phyloP scores from a whole-genome alignment of 2,797 vertebrate genomes.

The Cryptoblepharus egeriae region DNA sequence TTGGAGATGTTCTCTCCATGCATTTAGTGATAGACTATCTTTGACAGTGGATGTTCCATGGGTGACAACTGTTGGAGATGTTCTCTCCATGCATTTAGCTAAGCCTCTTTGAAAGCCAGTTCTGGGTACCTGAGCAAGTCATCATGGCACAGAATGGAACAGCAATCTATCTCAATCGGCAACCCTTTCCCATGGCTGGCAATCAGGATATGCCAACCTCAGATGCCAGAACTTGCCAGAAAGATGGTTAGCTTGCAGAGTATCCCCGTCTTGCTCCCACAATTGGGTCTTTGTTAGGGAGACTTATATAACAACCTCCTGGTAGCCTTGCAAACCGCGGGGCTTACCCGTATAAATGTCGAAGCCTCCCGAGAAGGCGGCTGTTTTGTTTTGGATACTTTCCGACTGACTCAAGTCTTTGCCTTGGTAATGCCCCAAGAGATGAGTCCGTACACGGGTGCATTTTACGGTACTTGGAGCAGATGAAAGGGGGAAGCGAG shows the following conservation, averaged over 20 bases:
- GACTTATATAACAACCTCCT: background rate
- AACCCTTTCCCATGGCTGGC: background rate
- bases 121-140: too few relatives aligned
- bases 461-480: conserved; percentile 48
- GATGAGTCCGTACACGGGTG: conserved; percentile 47
- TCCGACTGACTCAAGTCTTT: conserved; percentile 44
- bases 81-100: background rate
- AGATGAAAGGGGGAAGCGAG: conserved; percentile 38
- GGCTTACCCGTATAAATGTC: conserved; percentile 43
- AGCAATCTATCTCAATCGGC: background rate
- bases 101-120: too few relatives aligned
- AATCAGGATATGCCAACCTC: too few relatives aligned
- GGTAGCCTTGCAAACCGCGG: conserved; percentile 24
- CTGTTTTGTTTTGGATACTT: background rate
- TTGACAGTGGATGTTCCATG: background rate
- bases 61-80: background rate
- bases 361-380: background rate
- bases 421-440: conserved; percentile 37
- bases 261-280: too few relatives aligned
- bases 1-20: too few relatives aligned
- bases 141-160: too few relatives aligned
- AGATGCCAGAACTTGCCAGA: background rate
- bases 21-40: background rate
- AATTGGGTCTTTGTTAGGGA: too few relatives aligned
- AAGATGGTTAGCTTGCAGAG: too few relatives aligned